Percentiles rank a stretch among this genome's conserved stretches.
These are phyloP conservation scores for Zele albiditarsus DNA, from an alignment of 2,888 invertebrate species.

Conservation along the genomic window DNA sequence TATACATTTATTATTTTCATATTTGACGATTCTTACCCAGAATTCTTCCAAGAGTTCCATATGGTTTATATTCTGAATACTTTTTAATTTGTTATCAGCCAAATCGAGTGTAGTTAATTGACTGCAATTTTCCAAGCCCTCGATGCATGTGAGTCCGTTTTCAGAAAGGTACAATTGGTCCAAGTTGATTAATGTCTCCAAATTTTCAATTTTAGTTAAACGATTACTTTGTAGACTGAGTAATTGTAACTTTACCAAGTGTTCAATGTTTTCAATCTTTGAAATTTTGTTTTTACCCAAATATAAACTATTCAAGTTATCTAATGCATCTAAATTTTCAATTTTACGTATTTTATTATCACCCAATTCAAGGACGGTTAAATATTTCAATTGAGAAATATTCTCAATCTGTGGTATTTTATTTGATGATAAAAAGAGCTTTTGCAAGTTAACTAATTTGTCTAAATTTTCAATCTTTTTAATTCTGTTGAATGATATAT, in stretches of 20 bases:
- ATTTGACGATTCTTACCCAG: constrained; percentile 81
- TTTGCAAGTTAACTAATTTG: constrained; percentile 83
- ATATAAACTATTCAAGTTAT: constrained; percentile 85
- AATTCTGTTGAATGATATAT: constrained; percentile 96
- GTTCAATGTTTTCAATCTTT: constrained; percentile 87
- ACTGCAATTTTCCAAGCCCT: constrained; percentile 82
- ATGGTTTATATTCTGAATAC: constrained; percentile 85
- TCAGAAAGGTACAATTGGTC: constrained; percentile 94
- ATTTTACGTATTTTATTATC: constrained; percentile 95
- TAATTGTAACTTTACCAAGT: constrained; percentile 82
- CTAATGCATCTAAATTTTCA: constrained; percentile 87
- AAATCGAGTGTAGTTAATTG: constrained; percentile 91
- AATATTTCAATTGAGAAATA: constrained; percentile 83
- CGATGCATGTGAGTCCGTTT: constrained; percentile 89
- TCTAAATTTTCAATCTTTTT: constrained; percentile 89
- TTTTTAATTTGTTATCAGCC: constrained; percentile 88
- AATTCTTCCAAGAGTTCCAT: constrained; percentile 90
- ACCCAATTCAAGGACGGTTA: constrained; percentile 93
- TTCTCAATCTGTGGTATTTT: constrained; percentile 91
- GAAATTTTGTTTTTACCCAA: constrained; percentile 96
- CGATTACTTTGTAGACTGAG: constrained; percentile 95
- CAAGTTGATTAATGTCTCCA: constrained; percentile 82
- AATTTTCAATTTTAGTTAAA: constrained; percentile 88
- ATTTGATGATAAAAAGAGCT: constrained; percentile 92
- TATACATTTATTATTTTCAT: constrained; percentile 25